These are phyloP conservation scores for Morelia viridis DNA, from an alignment of 2,797 vertebrate genomes.

Conservation along the genomic window DNA sequence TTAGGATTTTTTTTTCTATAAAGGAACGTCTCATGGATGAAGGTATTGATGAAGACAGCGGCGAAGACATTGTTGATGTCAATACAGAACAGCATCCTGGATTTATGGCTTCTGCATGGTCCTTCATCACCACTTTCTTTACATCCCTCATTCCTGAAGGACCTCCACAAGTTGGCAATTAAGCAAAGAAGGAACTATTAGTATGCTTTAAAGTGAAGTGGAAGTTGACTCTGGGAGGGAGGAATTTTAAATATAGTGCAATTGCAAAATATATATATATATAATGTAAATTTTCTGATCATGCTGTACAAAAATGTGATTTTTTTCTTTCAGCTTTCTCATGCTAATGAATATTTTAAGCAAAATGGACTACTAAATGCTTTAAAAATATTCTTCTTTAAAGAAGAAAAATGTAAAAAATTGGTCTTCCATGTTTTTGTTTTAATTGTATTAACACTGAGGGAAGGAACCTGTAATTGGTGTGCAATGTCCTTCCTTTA, in stretches of 20 bases:
- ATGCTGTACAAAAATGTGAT: slow-evolving; percentile 72
- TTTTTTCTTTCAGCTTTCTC: slow-evolving; percentile 69
- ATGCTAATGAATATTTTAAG: slow-evolving; percentile 74
- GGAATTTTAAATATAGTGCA: slow-evolving; percentile 76
- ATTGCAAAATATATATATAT: slow-evolving; percentile 66
- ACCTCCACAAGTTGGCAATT: slow-evolving; percentile 89
- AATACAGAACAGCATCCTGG: slow-evolving; percentile 77
- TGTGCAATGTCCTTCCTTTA: slow-evolving; percentile 66
- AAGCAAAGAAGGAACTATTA: slow-evolving; percentile 64
- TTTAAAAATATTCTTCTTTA: slow-evolving; percentile 68
- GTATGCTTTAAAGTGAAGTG: slow-evolving; percentile 33
- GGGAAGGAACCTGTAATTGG: slow-evolving; percentile 53
- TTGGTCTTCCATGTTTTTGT: slow-evolving; percentile 74
- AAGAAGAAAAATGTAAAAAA: slow-evolving; percentile 71
- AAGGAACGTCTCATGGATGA: slow-evolving; percentile 90
- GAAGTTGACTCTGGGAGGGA: slow-evolving; percentile 61
- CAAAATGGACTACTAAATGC: slow-evolving; percentile 73
- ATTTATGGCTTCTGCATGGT: slow-evolving; percentile 91
- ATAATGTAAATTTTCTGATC: slow-evolving; percentile 70
- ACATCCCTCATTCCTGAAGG: slow-evolving; percentile 95
- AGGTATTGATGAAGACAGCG: slow-evolving; percentile 83
- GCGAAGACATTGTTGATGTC: slow-evolving; percentile 80
- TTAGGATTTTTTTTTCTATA: slow-evolving; percentile 55
- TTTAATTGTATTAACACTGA: slow-evolving; percentile 62
- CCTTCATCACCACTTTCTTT: slow-evolving; percentile 93